A percentile compares a stretch with the other conserved stretches of the same genome.
These are phyloP conservation scores for Lepidurus apus DNA, from an alignment of 1,140 invertebrate genomes.

Conservation along the genomic window DNA sequence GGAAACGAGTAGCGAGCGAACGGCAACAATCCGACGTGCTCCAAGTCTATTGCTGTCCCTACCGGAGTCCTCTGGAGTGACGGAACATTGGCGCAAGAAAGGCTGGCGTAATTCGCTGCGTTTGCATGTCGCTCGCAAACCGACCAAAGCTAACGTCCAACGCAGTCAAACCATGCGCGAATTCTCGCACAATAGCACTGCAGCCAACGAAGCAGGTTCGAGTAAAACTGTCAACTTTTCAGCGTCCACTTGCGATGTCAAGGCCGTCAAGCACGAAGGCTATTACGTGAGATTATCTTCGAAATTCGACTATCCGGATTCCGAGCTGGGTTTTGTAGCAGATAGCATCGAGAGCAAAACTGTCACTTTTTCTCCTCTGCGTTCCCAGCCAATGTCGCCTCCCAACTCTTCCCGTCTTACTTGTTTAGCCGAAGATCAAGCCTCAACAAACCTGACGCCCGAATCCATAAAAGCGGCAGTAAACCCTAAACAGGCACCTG, in stretches of 20 bases:
- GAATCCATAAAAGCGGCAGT: not conserved
- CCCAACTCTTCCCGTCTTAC: not conserved
- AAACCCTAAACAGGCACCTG: constrained; percentile 1
- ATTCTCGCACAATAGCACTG: not conserved
- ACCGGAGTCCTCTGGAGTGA: not conserved
- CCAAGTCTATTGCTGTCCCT: constrained; percentile 29
- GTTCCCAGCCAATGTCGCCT: not conserved
- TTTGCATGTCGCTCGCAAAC: not conserved
- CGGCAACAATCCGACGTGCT: constrained; percentile 32
- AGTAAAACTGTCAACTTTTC: not conserved
- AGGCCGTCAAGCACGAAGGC: not conserved
- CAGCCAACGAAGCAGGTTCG: not conserved
- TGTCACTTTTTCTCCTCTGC: not conserved
- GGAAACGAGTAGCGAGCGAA: not conserved
- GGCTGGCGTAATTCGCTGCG: not conserved
- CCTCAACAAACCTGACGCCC: not conserved
- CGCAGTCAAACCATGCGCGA: constrained; percentile 34
- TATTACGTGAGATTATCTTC: not conserved
- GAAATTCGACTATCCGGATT: constrained; percentile 4
- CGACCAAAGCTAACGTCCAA: not conserved
- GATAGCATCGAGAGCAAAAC: not conserved
- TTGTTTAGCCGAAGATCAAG: not conserved
- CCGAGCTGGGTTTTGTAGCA: not conserved
- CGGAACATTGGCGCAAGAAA: not conserved
- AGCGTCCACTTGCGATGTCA: not conserved